Evolutionary conservation across 2,797 vertebrate species (phyloP).

Genomic region (Gymnothorax javanicus): DNA sequence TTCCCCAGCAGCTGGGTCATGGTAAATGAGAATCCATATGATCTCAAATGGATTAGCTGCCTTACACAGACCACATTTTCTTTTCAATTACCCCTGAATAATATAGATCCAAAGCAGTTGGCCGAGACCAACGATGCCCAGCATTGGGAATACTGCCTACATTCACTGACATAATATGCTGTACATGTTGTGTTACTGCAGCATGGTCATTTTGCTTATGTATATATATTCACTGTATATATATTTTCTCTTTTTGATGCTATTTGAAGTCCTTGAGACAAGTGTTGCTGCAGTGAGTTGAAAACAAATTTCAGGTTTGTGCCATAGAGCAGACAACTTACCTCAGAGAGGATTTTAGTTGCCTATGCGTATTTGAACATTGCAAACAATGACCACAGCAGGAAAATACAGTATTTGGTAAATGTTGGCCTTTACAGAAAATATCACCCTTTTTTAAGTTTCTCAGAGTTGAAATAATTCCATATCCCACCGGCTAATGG

Average conservation of each 20-base stretch:
- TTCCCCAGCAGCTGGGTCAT: constrained; percentile 61
- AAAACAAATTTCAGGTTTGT: neutral
- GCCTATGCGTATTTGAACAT: neutral
- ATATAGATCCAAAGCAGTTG: constrained; percentile 62
- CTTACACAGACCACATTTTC: constrained; percentile 65
- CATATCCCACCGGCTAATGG: neutral
- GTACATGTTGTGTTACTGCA: neutral
- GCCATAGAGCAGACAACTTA: neutral
- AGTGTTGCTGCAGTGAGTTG: neutral
- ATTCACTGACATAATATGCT: neutral
- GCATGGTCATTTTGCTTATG: constrained; percentile 26
- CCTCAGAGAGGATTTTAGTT: neutral
- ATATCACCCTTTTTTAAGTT: neutral
- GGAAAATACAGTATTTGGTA: neutral
- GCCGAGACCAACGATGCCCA: constrained; percentile 52
- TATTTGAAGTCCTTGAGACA: constrained; percentile 63
- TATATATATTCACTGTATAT: constrained; percentile 24
- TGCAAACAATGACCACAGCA: neutral
- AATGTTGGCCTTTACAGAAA: neutral
- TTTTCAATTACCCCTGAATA: constrained; percentile 76
- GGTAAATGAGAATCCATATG: constrained; percentile 70
- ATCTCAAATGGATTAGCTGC: constrained; percentile 80
- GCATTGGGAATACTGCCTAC: constrained; percentile 56
- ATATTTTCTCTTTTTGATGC: constrained; percentile 27
- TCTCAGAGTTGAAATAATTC: neutral